Evolutionary conservation across 1,140 invertebrate genomes (phyloP), one percentile per base, ranked within the genome.

Genomic region (Leptinotarsa lineolata): DNA sequence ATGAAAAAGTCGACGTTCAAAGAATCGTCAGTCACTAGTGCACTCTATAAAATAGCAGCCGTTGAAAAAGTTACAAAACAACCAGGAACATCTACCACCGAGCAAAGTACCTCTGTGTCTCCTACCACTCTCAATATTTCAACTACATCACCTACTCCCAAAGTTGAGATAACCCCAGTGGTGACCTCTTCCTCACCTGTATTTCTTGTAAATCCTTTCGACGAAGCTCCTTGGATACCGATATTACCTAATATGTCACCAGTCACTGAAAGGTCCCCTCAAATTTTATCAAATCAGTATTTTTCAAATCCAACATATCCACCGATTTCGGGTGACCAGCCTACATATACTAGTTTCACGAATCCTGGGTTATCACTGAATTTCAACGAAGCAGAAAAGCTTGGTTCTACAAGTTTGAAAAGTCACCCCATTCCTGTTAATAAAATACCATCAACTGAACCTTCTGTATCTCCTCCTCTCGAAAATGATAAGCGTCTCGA

Each of bases 391-490:
- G 85, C 85, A 78, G 85, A 88, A 84, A 85, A 84, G 39, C 81
- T 89, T 54, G 88, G 87, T 15, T 85, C 85, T 8, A 86, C 84
- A 70, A 87, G 85, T 75, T 83, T 87, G 6, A 87, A 86, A 81
- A 85, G 89, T 59, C 89, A 91, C 79, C 90, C 90, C 12, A 88
- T 92, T 77, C 90, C 90, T 2, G 88, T 92, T 4, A 89, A 92
- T 76, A 92, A 91, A 85, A 89, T 92, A 66, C 85, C 86, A 24
- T 79, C 76, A 72, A 79, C 85, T 39, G 84, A 85, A 74, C 85
- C 85, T 65, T 79, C 85, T 18, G 44, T 65, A n/a, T 24, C 73
- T 67, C 16, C 59, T 18, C 58, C 65, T 4, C 46, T 73, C 16
- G 63, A 54, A 63, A 61, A 63, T 74, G 74, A 73, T n/a, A 8